Evolutionary conservation across 2,797 vertebrate genomes (phyloP).

Genomic region (Liasis olivaceus): DNA sequence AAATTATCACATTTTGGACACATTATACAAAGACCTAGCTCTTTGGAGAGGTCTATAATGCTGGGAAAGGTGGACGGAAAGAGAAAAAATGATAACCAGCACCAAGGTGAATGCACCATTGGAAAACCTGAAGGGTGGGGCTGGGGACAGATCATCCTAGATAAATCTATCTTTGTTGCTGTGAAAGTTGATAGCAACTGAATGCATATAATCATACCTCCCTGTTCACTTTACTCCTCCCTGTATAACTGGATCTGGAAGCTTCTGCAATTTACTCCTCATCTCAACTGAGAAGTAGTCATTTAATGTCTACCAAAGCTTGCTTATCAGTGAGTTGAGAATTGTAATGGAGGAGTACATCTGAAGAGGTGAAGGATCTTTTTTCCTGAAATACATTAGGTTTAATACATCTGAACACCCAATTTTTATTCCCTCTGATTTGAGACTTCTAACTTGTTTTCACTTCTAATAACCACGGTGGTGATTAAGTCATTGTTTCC

Average conservation of each 20-base stretch:
- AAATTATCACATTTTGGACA: neutral
- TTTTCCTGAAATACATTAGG: neutral
- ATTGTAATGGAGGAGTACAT: neutral
- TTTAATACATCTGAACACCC: too few relatives aligned
- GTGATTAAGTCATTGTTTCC: neutral
- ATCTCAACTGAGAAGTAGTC: neutral
- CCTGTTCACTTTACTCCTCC: neutral
- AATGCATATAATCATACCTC: neutral
- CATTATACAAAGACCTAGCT: neutral
- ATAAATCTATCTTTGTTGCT: neutral
- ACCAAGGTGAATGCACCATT: neutral
- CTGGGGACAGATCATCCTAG: neutral
- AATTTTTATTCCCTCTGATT: neutral
- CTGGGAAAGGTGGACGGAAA: neutral
- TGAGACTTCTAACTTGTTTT: neutral
- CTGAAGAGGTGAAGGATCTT: neutral
- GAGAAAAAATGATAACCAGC: neutral
- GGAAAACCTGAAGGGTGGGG: neutral
- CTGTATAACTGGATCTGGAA: neutral
- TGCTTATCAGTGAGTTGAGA: neutral
- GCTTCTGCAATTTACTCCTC: neutral
- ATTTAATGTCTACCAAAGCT: neutral
- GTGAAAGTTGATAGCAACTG: neutral
- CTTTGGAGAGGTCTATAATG: neutral
- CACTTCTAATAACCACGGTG: neutral